A percentile compares a stretch with the other conserved stretches of the same genome.
phyloP scores from a whole-genome alignment of 2,113 vertebrate genomes.

The Nipponia nippon region DNA sequence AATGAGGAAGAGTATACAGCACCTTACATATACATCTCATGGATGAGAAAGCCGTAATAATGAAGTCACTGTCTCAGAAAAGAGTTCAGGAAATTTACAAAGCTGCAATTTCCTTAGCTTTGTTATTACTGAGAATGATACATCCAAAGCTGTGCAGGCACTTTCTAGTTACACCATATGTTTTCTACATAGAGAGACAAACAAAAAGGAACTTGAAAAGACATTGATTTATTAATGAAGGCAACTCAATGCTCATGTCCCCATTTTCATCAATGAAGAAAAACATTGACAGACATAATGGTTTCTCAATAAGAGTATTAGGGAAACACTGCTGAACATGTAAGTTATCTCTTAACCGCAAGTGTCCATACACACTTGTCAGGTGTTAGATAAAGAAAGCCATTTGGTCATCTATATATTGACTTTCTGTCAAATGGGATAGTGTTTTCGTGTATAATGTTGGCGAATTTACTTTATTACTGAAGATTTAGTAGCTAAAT shows the following conservation, averaged over 20 bases:
- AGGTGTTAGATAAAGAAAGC: background rate
- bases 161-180: background rate
- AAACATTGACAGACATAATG: background rate
- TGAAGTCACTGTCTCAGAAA: background rate
- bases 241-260: background rate
- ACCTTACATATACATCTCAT: background rate
- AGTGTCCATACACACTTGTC: background rate
- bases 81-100: background rate
- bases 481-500: background rate
- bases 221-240: constrained; percentile 40
- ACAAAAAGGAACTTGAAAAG: background rate
- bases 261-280: background rate
- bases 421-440: background rate
- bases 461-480: background rate
- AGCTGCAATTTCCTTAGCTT: background rate
- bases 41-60: background rate
- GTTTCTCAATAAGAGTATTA: background rate
- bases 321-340: background rate
- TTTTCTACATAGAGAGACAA: background rate
- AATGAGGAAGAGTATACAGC: background rate
- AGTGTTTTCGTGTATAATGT: background rate
- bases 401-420: background rate
- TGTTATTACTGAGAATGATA: background rate
- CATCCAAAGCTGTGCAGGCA: background rate
- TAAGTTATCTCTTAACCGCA: background rate